phyloP scores from a whole-genome alignment of 2,797 vertebrate genomes.

The Pogonophryne albipinna region DNA sequence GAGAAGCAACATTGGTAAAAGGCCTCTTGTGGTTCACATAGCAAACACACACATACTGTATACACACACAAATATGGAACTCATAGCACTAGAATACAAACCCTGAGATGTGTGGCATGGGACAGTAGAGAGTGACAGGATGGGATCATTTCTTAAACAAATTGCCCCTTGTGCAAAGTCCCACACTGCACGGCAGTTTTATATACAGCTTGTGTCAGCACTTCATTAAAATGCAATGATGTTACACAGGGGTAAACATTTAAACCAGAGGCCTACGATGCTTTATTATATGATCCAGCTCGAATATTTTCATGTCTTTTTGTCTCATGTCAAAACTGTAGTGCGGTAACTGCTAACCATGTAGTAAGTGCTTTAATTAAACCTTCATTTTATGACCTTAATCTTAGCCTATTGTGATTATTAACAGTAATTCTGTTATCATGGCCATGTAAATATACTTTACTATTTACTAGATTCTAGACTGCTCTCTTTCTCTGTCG shows the following conservation, averaged over 20 bases:
- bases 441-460: conserved; percentile 33
- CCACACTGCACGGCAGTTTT: neutral
- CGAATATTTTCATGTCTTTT: neutral
- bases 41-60: conserved; percentile 27
- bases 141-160: neutral
- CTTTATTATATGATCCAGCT: neutral
- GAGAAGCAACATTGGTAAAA: conserved; percentile 64
- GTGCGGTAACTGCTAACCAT: conserved; percentile 23
- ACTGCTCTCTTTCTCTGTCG: neutral
- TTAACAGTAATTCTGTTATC: conserved; percentile 38
- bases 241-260: neutral
- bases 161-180: neutral
- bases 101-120: conserved; percentile 1
- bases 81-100: conserved; percentile 23
- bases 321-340: neutral
- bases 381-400: conserved; percentile 24
- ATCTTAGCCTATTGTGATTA: conserved; percentile 25
- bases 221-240: neutral
- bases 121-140: neutral
- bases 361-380: conserved; percentile 11
- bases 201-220: neutral
- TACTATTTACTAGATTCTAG: conserved; percentile 2
- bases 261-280: neutral
- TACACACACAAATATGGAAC: conserved; percentile 34
- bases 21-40: conserved; percentile 61